These are phyloP conservation scores for Xiphophorus maculatus DNA, from an alignment of 2,113 vertebrate species.

Conservation along the genomic window DNA sequence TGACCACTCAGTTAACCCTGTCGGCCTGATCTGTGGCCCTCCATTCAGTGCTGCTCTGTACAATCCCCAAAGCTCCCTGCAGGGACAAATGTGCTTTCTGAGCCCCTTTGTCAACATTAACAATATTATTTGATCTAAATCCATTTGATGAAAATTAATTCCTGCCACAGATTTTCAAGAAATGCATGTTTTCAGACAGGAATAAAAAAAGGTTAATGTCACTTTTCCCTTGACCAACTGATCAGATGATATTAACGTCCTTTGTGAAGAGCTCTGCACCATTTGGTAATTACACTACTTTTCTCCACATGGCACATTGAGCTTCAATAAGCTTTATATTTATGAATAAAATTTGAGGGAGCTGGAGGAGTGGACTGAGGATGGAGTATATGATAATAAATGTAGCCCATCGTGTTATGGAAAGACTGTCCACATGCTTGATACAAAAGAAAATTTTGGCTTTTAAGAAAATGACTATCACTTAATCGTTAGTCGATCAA, in stretches of 20 bases:
- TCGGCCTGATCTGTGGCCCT: neutral
- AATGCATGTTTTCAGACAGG: neutral
- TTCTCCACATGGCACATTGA: neutral
- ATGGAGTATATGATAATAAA: too few relatives aligned
- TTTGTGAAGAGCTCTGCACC: neutral
- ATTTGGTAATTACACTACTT: neutral
- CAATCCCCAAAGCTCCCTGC: neutral
- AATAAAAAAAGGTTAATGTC: neutral
- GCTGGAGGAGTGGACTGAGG: too few relatives aligned
- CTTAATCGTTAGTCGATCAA: too few relatives aligned
- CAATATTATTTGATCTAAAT: neutral
- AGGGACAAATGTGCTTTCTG: neutral
- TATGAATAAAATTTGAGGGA: neutral
- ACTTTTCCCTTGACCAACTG: neutral
- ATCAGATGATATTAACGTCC: neutral
- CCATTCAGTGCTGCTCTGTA: neutral
- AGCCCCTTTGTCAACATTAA: neutral
- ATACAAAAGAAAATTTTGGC: too few relatives aligned
- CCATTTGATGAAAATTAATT: neutral
- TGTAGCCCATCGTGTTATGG: too few relatives aligned
- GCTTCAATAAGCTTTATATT: neutral
- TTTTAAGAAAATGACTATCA: too few relatives aligned
- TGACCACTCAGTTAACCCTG: neutral
- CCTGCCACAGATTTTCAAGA: neutral
- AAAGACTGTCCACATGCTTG: too few relatives aligned